A percentile compares a stretch with the other conserved stretches of the same genome.
These are phyloP conservation scores for Rhadina sibilatrix DNA, from an alignment of 2,113 vertebrate genomes.

Conservation along the genomic window DNA sequence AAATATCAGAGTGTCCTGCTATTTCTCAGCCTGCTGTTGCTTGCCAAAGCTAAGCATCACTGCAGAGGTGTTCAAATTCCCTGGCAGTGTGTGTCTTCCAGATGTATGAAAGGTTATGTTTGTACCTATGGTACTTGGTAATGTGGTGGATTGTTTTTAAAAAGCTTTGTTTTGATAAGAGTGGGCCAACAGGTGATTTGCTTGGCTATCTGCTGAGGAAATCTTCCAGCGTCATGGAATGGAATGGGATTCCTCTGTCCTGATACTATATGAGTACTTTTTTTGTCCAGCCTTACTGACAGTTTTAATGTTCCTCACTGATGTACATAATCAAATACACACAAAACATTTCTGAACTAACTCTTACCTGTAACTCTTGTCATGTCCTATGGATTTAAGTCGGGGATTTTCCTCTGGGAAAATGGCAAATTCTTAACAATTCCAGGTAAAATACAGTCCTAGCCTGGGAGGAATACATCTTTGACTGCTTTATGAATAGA, in stretches of 20 bases:
- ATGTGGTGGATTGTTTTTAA: neutral
- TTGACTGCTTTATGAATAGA: neutral
- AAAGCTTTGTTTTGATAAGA: neutral
- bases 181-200: neutral
- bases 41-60: neutral
- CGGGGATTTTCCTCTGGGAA: rapidly evolving
- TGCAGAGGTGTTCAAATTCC: neutral
- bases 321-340: neutral
- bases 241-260: neutral
- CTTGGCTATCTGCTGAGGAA: neutral
- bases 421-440: neutral
- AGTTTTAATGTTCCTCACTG: neutral
- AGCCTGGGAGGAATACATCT: neutral
- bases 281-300: neutral
- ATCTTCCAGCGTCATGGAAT: neutral
- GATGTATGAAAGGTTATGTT: neutral
- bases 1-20: neutral
- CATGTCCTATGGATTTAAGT: neutral
- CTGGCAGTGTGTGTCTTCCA: neutral
- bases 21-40: neutral
- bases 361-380: neutral
- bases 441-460: neutral
- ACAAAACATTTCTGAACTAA: neutral
- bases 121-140: neutral
- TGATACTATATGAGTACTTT: rapidly evolving